Conservation (phyloP, 2,888 invertebrate species). For the Mimachlamys varia region DNA sequence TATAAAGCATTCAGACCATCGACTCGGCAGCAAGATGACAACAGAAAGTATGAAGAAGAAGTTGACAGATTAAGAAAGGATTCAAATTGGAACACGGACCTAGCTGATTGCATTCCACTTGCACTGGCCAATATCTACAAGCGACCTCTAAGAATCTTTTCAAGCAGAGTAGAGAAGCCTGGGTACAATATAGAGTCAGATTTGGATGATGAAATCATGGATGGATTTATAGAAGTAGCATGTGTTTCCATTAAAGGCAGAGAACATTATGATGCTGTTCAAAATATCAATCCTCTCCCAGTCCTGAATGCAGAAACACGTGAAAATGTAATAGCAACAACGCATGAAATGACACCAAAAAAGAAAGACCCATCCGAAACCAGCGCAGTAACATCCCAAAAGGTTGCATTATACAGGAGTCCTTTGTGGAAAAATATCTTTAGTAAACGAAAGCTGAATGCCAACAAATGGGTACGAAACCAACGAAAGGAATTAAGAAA, state of each 20-base stretch:
- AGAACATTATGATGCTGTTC: conserved; percentile 43
- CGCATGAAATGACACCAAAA: not conserved
- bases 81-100: conserved; percentile 29
- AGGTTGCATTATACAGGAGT: conserved; percentile 36
- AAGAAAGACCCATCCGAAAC: no score
- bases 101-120: conserved; percentile 37
- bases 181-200: conserved; percentile 36
- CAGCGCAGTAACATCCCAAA: conserved; percentile 1
- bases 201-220: not conserved
- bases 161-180: conserved; percentile 37
- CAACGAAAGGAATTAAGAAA: not conserved
- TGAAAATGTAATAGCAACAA: not conserved
- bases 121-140: conserved; percentile 38
- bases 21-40: not conserved
- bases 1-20: not conserved
- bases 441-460: not conserved
- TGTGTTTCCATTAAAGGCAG: not conserved
- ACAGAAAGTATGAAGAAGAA: not conserved
- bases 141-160: conserved; percentile 6
- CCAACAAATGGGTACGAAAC: conserved; percentile 30
- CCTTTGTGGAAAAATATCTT: conserved; percentile 28
- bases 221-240: conserved; percentile 13
- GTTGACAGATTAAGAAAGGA: not conserved
- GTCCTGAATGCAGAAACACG: no score
- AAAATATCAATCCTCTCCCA: not conserved